Evolutionary conservation across 2,113 vertebrate genomes (phyloP).

Genomic region (Ciconia maguari): DNA sequence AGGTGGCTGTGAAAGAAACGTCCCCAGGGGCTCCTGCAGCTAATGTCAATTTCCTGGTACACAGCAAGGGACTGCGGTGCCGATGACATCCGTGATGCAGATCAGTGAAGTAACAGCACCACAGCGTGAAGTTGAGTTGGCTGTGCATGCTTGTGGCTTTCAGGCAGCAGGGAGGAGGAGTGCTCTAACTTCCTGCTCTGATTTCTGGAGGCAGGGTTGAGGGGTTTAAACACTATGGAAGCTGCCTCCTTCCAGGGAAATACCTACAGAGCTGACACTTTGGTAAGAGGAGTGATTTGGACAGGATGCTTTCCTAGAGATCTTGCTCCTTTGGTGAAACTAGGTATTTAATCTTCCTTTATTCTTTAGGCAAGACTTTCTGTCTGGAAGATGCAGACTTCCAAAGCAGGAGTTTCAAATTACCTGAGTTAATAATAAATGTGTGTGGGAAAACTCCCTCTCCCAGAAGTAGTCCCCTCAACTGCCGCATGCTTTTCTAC

Average conservation of each 20-base stretch:
- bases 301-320: neutral
- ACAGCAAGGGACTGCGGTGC: neutral
- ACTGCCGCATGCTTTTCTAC: neutral
- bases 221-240: neutral
- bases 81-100: accelerated
- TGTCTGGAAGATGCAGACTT: neutral
- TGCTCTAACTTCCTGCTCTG: neutral
- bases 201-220: neutral
- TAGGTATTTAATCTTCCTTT: neutral
- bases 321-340: neutral
- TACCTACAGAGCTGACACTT: accelerated
- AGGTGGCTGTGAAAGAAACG: neutral
- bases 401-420: neutral
- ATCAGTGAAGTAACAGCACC: neutral
- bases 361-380: neutral
- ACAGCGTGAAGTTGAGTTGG: accelerated
- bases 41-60: neutral
- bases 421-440: neutral
- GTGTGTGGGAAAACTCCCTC: neutral
- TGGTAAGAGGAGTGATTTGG: neutral
- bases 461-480: neutral
- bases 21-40: neutral
- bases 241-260: neutral
- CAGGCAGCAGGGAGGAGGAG: neutral
- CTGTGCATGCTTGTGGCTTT: neutral